phyloP scores from a whole-genome alignment of 1,140 invertebrate genomes.

The Temnothorax nylanderi region DNA sequence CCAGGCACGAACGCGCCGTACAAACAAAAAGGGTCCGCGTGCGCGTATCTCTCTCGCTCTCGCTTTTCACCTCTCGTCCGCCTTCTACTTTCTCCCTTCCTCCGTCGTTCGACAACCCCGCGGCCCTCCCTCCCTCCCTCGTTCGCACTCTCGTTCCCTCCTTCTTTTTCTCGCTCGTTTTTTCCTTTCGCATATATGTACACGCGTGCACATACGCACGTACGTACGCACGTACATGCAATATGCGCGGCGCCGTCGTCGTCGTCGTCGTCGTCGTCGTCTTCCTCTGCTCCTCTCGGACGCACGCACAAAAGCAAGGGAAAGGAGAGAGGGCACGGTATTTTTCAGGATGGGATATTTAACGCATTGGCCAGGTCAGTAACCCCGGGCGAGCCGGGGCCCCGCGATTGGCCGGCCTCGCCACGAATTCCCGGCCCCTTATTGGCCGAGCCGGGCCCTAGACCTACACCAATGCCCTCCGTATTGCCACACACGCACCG shows the following conservation, averaged over 20 bases:
- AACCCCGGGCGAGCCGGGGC: slow-evolving; percentile 79
- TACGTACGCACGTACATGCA: not conserved
- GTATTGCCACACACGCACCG: slow-evolving; percentile 68
- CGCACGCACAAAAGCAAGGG: slow-evolving; percentile 61
- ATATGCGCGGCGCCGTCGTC: slow-evolving; percentile 42
- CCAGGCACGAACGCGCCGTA: slow-evolving; percentile 73
- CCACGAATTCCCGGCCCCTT: slow-evolving; percentile 83
- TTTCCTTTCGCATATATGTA: slow-evolving; percentile 35
- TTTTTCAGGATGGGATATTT: slow-evolving; percentile 86
- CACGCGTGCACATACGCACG: slow-evolving; percentile 16
- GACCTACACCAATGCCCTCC: slow-evolving; percentile 84
- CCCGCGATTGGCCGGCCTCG: slow-evolving; percentile 82
- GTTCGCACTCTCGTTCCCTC: slow-evolving; percentile 6
- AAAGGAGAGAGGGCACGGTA: slow-evolving; percentile 80
- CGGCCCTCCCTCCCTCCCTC: slow-evolving; percentile 60
- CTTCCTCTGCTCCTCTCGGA: slow-evolving; percentile 60
- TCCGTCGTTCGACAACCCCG: slow-evolving; percentile 17
- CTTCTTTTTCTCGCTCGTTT: slow-evolving; percentile 57
- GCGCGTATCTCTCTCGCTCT: slow-evolving; percentile 49
- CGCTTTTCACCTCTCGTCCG: slow-evolving; percentile 18
- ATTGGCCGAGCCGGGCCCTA: slow-evolving; percentile 85
- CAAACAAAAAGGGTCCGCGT: slow-evolving; percentile 81
- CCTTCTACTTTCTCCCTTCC: slow-evolving; percentile 27
- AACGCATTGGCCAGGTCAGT: slow-evolving; percentile 85
- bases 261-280: slow-evolving; percentile 45